Evolutionary conservation across 2,888 invertebrate genomes (phyloP).

Genomic region (Stramonita haemastoma): DNA sequence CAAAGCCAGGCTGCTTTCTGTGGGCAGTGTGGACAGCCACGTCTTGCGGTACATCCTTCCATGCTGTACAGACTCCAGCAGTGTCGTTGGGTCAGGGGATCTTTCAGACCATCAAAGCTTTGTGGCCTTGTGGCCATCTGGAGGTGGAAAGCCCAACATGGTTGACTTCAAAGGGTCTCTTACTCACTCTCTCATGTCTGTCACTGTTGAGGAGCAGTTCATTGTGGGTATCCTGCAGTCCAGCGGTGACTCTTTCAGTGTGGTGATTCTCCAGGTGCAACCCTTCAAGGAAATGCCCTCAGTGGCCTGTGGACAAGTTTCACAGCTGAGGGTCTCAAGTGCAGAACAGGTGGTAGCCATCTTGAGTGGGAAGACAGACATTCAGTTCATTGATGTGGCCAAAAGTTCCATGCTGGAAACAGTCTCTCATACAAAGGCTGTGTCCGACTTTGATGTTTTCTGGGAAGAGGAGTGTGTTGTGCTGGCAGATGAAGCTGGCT

Average conservation of each 20-base stretch:
- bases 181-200: constrained; percentile 8
- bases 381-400: constrained; percentile 49
- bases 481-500: constrained; percentile 55
- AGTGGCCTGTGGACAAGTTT: not conserved
- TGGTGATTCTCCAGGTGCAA: constrained; percentile 18
- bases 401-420: constrained; percentile 37
- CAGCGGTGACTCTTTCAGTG: not conserved
- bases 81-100: constrained; percentile 20
- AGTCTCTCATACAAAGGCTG: constrained; percentile 48
- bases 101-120: constrained; percentile 43
- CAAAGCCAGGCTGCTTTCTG: not conserved
- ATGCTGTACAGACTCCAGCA: not conserved
- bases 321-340: constrained; percentile 47
- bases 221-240: constrained; percentile 33
- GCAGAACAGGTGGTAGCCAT: constrained; percentile 49
- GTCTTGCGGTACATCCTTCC: not conserved
- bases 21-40: not conserved
- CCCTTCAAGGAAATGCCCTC: not conserved
- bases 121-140: constrained; percentile 48
- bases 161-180: constrained; percentile 39
- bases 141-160: constrained; percentile 41
- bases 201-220: constrained; percentile 46
- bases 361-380: constrained; percentile 45
- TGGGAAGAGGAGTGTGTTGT: constrained; percentile 57
- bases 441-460: constrained; percentile 51